A percentile compares a stretch with the other conserved stretches of the same genome.
These are phyloP conservation scores for Anodontia alba DNA, from an alignment of 2,888 invertebrate genomes.

Conservation along the genomic window DNA sequence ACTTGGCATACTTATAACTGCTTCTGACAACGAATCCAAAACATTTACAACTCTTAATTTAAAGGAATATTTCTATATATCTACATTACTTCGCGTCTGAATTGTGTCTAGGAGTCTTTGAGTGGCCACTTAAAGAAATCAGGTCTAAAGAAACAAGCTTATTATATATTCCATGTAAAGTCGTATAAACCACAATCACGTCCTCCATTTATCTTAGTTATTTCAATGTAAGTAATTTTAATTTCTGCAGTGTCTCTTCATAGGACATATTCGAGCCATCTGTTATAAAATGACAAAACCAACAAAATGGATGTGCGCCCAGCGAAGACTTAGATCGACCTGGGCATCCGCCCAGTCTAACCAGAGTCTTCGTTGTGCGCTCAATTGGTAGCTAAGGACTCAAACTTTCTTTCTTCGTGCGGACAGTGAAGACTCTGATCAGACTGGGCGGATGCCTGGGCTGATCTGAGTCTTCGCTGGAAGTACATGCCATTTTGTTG, in stretches of 20 bases:
- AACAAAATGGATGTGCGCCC: too few species aligned
- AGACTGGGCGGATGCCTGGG: too few species aligned
- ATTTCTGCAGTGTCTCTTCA: not conserved
- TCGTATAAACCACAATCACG: conserved; percentile 27
- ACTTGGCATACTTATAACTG: not conserved
- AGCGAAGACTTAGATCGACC: too few species aligned
- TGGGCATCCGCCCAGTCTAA: too few species aligned
- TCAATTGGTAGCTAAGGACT: too few species aligned
- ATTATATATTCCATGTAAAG: conserved; percentile 9
- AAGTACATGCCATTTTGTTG: too few species aligned
- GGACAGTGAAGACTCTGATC: too few species aligned
- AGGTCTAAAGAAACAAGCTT: not conserved
- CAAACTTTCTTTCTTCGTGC: too few species aligned
- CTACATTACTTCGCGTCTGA: not conserved
- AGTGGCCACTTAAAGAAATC: not conserved
- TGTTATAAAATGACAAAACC: not conserved
- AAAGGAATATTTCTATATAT: not conserved
- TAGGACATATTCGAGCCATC: not conserved
- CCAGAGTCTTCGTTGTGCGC: too few species aligned
- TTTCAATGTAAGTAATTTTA: not conserved
- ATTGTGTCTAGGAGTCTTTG: not conserved
- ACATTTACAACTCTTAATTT: not conserved
- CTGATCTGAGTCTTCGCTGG: too few species aligned
- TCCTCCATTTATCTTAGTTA: not conserved
- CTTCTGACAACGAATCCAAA: not conserved